These are phyloP conservation scores for Calyptommatus sinebrachiatus DNA, from an alignment of 2,113 vertebrate species.

Conservation along the genomic window DNA sequence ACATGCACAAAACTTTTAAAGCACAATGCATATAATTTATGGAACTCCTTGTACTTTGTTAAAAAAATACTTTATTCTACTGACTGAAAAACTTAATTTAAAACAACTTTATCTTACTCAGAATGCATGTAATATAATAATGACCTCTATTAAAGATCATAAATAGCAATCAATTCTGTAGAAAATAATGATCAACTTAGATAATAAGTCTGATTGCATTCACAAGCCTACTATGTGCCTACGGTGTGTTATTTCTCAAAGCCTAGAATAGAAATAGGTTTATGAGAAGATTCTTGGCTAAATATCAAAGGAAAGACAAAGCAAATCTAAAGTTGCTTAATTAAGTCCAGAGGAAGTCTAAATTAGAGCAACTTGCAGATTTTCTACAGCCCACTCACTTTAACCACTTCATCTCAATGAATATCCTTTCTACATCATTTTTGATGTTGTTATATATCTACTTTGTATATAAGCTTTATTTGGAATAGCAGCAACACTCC, in stretches of 20 bases:
- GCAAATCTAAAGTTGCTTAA: slow-evolving; percentile 49
- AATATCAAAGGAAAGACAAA: slow-evolving; percentile 35
- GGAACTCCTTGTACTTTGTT: slow-evolving; percentile 58
- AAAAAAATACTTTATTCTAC: slow-evolving; percentile 69
- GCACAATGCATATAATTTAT: slow-evolving; percentile 52
- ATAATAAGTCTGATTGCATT: slow-evolving; percentile 76
- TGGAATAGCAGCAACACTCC: not conserved
- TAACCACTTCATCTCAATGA: slow-evolving; percentile 7
- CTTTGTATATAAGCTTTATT: not conserved
- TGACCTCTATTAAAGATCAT: slow-evolving; percentile 72
- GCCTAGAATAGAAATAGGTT: slow-evolving; percentile 63
- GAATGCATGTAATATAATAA: slow-evolving; percentile 73
- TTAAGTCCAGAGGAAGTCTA: slow-evolving; percentile 51
- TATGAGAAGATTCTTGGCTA: slow-evolving; percentile 56
- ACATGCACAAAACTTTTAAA: slow-evolving; percentile 37
- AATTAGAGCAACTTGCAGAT: slow-evolving; percentile 31
- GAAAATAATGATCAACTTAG: slow-evolving; percentile 75
- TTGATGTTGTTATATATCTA: not conserved
- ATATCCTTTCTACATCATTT: slow-evolving; percentile 24
- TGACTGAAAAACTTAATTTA: slow-evolving; percentile 71
- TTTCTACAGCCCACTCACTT: slow-evolving; percentile 31
- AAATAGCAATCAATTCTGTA: slow-evolving; percentile 72
- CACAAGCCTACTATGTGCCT: slow-evolving; percentile 59
- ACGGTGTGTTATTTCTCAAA: slow-evolving; percentile 67
- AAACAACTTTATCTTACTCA: slow-evolving; percentile 71